A percentile compares a stretch with the other conserved stretches of the same genome.
Conservation (phyloP, 2,113 vertebrate species). For the Taurulus bubalis region DNA sequence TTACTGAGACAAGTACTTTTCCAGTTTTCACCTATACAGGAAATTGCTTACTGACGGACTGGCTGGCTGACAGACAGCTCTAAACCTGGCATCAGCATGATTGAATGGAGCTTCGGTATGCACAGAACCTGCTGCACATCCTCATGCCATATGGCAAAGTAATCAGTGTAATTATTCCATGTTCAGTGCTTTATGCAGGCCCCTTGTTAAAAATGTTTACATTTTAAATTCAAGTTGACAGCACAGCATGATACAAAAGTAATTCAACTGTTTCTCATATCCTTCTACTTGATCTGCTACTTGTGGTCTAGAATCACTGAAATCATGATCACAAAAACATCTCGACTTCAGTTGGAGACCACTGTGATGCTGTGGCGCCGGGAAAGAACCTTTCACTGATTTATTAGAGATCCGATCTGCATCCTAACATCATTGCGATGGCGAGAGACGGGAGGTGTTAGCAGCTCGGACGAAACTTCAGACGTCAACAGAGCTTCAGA, state of each 20-base stretch:
- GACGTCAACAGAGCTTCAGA: slow-evolving; percentile 48
- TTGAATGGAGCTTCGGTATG: slow-evolving; percentile 29
- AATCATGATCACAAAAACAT: slow-evolving; percentile 3
- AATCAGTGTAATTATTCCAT: slow-evolving; percentile 35
- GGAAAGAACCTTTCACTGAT: slow-evolving; percentile 16
- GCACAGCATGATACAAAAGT: not conserved
- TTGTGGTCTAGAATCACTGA: not conserved
- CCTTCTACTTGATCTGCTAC: not conserved
- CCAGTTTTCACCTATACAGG: slow-evolving; percentile 56
- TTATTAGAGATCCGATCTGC: slow-evolving; percentile 11
- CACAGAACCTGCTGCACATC: slow-evolving; percentile 39
- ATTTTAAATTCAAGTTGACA: not conserved
- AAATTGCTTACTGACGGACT: slow-evolving; percentile 60
- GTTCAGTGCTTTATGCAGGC: not conserved
- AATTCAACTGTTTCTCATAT: not conserved
- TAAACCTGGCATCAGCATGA: slow-evolving; percentile 32
- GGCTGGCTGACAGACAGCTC: slow-evolving; percentile 40
- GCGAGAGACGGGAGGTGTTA: not conserved
- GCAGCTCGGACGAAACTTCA: slow-evolving; percentile 30
- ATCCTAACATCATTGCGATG: not conserved
- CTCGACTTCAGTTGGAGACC: not conserved
- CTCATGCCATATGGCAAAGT: slow-evolving; percentile 44
- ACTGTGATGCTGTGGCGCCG: not conserved
- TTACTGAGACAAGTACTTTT: slow-evolving; percentile 49
- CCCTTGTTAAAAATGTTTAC: not conserved